phyloP scores from a whole-genome alignment of 2,888 invertebrate species.

The Callosobruchus maculatus region DNA sequence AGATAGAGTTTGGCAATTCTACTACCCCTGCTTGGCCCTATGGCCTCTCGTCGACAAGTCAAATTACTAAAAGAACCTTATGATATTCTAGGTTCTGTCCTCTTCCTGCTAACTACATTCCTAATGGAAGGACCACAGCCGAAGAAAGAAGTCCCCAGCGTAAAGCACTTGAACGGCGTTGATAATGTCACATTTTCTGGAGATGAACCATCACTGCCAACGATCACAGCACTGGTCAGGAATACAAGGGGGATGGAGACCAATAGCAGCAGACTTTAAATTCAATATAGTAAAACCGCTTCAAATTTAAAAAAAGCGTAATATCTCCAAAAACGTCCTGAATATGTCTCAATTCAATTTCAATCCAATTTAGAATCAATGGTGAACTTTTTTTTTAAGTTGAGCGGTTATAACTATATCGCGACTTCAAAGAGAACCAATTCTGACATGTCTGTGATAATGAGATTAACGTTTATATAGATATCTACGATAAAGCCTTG shows the following conservation, averaged over 20 bases:
- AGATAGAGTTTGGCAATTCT: too few species aligned
- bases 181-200: slow-evolving; percentile 42
- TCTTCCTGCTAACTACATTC: slow-evolving; percentile 79
- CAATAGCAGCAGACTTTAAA: slow-evolving; percentile 36
- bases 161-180: slow-evolving; percentile 37
- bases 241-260: slow-evolving; percentile 28
- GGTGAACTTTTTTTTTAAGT: not conserved
- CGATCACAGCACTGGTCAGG: slow-evolving; percentile 36
- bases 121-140: slow-evolving; percentile 66
- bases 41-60: too few species aligned
- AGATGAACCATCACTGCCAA: slow-evolving; percentile 40
- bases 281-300: not conserved
- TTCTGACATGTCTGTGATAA: not conserved
- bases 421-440: not conserved
- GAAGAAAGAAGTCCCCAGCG: slow-evolving; percentile 35
- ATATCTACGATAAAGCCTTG: not conserved
- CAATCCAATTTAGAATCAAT: too few species aligned
- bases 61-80: too few species aligned
- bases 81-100: slow-evolving; percentile 63
- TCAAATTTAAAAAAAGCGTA: not conserved
- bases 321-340: not conserved
- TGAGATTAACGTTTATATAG: not conserved
- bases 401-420: not conserved
- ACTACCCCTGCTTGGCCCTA: too few species aligned
- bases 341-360: not conserved